A percentile compares a stretch with the other conserved stretches of the same genome.
These are phyloP conservation scores for Dryobotodes eremita DNA, from an alignment of 2,888 invertebrate genomes.

Conservation along the genomic window DNA sequence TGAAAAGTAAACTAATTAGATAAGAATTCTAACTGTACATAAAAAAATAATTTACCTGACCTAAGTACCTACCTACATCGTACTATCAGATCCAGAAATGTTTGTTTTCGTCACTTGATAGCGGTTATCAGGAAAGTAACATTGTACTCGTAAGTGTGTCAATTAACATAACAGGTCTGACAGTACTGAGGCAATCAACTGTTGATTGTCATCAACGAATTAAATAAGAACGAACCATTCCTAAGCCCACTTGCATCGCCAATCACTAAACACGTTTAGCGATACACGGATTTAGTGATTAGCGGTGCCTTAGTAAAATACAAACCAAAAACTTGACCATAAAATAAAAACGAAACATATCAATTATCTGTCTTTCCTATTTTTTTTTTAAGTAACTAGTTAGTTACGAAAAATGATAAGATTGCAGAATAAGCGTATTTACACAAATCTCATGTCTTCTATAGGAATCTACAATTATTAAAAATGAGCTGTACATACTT, in stretches of 20 bases:
- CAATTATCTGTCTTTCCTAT: slow-evolving; percentile 54
- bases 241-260: too few relatives aligned
- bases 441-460: slow-evolving; percentile 43
- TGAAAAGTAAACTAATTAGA: slow-evolving; percentile 27
- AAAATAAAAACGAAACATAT: slow-evolving; percentile 58
- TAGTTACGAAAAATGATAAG: slow-evolving; percentile 43
- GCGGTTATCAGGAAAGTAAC: slow-evolving; percentile 44
- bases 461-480: slow-evolving; percentile 28
- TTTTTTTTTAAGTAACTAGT: slow-evolving; percentile 36
- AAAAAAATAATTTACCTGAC: slow-evolving; percentile 26
- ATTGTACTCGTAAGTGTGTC: slow-evolving; percentile 40
- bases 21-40: slow-evolving; percentile 30
- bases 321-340: slow-evolving; percentile 24
- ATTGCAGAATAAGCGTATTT: slow-evolving; percentile 46
- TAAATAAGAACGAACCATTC: slow-evolving; percentile 10
- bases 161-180: slow-evolving; percentile 42
- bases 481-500: slow-evolving; percentile 32
- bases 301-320: neutral
- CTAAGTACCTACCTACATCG: slow-evolving; percentile 19
- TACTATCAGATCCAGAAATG: slow-evolving; percentile 54
- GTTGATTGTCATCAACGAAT: slow-evolving; percentile 37
- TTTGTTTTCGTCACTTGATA: slow-evolving; percentile 53
- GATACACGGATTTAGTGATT: too few relatives aligned
- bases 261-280: too few relatives aligned
- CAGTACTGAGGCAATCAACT: slow-evolving; percentile 31